Conservation (phyloP, 2,888 invertebrate genomes). For the Stenichneumon culpator region DNA sequence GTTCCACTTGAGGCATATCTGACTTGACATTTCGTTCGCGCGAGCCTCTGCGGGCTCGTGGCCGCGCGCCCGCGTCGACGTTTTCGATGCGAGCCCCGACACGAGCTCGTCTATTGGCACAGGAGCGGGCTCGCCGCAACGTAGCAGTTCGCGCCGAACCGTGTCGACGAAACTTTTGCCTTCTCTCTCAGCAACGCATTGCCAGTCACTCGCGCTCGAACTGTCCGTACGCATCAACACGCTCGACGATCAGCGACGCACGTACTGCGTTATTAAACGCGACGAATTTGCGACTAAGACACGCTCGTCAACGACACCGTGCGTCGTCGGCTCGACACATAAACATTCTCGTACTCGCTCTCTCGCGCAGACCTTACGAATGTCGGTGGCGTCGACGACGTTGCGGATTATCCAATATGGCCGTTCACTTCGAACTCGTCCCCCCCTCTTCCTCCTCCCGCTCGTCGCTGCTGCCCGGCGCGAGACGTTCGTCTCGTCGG, state of each 20-base stretch:
- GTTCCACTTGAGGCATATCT: constrained; percentile 91
- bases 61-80: constrained; percentile 40
- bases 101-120: not conserved
- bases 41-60: constrained; percentile 2
- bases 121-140: not conserved
- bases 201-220: not conserved
- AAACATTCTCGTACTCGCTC: constrained; percentile 73
- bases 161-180: not conserved
- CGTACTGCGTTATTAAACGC: constrained; percentile 39
- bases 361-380: constrained; percentile 28
- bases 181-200: not conserved
- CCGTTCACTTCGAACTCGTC: constrained; percentile 42
- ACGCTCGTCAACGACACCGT: constrained; percentile 18
- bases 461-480: not conserved
- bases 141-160: not conserved
- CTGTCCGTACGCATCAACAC: not conserved
- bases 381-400: not conserved
- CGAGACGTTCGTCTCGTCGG: not conserved
- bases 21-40: constrained; percentile 83
- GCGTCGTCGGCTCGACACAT: constrained; percentile 56
- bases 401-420: constrained; percentile 70
- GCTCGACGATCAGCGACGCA: not conserved
- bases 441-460: not conserved
- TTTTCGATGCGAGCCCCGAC: not conserved
- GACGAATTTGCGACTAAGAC: constrained; percentile 62